A percentile compares a stretch with the other conserved stretches of the same genome.
Conservation (phyloP, 2,113 vertebrate species). For the Eolophus roseicapilla region DNA sequence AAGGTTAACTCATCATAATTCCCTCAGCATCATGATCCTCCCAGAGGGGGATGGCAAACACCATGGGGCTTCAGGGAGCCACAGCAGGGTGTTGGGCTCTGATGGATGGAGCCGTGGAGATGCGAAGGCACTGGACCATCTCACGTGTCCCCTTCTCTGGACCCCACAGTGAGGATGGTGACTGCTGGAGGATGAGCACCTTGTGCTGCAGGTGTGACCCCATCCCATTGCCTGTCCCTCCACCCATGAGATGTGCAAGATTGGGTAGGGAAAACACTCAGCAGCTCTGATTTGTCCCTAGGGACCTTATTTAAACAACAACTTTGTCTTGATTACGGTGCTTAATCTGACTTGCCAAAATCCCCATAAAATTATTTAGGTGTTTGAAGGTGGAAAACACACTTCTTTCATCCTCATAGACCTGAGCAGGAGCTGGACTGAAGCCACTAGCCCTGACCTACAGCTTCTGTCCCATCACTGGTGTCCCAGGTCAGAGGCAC, state of each 20-base stretch:
- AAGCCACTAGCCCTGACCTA: not conserved
- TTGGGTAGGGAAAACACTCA: not conserved
- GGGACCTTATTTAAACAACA: conserved; percentile 40
- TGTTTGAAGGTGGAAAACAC: conserved; percentile 17
- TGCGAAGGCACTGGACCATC: not conserved
- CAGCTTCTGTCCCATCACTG: not conserved
- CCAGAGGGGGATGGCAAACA: accelerated
- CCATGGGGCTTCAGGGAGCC: accelerated
- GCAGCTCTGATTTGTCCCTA: not conserved
- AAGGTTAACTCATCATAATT: not conserved
- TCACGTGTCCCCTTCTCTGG: not conserved
- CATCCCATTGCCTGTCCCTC: not conserved
- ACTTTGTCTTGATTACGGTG: conserved; percentile 44
- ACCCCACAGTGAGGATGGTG: accelerated
- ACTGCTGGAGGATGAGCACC: not conserved
- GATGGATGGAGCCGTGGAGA: accelerated
- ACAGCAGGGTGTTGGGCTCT: accelerated
- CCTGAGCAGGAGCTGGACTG: not conserved
- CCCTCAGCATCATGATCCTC: accelerated
- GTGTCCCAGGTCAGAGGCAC: not conserved
- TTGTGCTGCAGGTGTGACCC: not conserved
- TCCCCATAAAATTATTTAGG: not conserved
- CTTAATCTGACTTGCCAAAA: conserved; percentile 40
- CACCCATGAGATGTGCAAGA: accelerated
- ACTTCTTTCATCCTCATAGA: not conserved